These are phyloP conservation scores for Cabera pusaria DNA, from an alignment of 2,888 invertebrate genomes.

Conservation along the genomic window DNA sequence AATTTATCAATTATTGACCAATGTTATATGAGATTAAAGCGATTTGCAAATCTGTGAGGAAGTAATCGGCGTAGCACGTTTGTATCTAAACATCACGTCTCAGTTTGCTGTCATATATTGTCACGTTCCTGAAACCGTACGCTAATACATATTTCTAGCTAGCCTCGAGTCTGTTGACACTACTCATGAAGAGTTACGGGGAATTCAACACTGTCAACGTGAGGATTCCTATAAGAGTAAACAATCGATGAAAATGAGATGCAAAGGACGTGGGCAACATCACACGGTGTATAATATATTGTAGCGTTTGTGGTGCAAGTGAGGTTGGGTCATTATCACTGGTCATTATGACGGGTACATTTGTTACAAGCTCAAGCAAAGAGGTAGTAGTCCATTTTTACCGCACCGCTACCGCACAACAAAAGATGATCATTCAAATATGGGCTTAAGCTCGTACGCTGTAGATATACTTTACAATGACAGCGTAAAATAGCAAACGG, in stretches of 20 bases:
- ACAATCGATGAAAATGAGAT: slow-evolving; percentile 44
- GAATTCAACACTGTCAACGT: slow-evolving; percentile 23
- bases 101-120: slow-evolving; percentile 50
- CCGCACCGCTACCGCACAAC: too few species aligned
- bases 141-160: slow-evolving; percentile 39
- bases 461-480: too few species aligned
- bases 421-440: too few species aligned
- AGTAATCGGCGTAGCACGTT: slow-evolving; percentile 49
- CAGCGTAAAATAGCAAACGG: slow-evolving; percentile 36
- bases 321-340: too few species aligned
- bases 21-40: slow-evolving; percentile 14
- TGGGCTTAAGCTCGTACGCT: too few species aligned
- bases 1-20: slow-evolving; percentile 21
- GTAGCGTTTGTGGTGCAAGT: slow-evolving; percentile 13
- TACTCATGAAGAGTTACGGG: slow-evolving; percentile 20
- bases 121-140: slow-evolving; percentile 61
- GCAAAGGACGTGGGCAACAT: slow-evolving; percentile 38
- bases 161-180: slow-evolving; percentile 43
- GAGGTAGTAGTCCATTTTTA: too few species aligned
- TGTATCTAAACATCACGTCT: slow-evolving; percentile 56
- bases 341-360: slow-evolving; percentile 20
- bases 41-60: slow-evolving; percentile 10
- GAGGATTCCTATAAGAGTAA: slow-evolving; percentile 38
- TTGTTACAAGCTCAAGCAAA: too few species aligned
- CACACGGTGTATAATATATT: slow-evolving; percentile 37